Conservation (phyloP, 2,888 invertebrate genomes). For the Nowickia ferox region DNA sequence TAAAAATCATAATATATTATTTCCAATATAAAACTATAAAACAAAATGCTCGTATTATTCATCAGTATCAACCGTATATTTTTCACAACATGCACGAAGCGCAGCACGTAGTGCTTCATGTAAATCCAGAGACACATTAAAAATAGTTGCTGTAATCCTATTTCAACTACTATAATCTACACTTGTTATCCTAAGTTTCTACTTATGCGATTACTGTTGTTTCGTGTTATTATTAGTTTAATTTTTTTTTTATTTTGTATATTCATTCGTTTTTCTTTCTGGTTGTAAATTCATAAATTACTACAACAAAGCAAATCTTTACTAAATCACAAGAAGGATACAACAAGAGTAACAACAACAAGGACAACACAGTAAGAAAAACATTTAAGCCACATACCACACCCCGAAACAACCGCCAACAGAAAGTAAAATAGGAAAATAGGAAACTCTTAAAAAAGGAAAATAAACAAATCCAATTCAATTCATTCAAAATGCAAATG, state of each 20-base stretch:
- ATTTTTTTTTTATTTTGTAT: neutral
- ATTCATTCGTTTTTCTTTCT: slow-evolving; percentile 39
- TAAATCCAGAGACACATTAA: slow-evolving; percentile 28
- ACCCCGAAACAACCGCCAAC: slow-evolving; percentile 32
- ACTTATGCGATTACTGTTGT: slow-evolving; percentile 65
- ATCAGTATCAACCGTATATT: slow-evolving; percentile 1
- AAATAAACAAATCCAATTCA: slow-evolving; percentile 70
- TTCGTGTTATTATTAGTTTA: slow-evolving; percentile 54
- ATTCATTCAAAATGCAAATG: slow-evolving; percentile 73
- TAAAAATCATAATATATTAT: too few species aligned
- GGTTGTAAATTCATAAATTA: slow-evolving; percentile 68
- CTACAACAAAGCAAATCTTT: slow-evolving; percentile 54
- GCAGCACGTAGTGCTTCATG: slow-evolving; percentile 36
- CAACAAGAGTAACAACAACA: slow-evolving; percentile 37
- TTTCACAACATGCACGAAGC: neutral
- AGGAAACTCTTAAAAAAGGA: slow-evolving; percentile 9
- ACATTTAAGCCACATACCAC: slow-evolving; percentile 29
- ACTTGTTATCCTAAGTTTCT: slow-evolving; percentile 66
- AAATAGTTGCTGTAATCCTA: slow-evolving; percentile 42
- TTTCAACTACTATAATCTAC: slow-evolving; percentile 45
- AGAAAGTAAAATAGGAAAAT: slow-evolving; percentile 14
- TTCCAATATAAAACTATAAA: too few species aligned
- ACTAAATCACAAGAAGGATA: slow-evolving; percentile 50
- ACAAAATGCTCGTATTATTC: too few species aligned
- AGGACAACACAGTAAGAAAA: neutral